Evolutionary conservation across 2,888 invertebrate genomes (phyloP).

Genomic region (Ashinkailepas kermadecensis): DNA sequence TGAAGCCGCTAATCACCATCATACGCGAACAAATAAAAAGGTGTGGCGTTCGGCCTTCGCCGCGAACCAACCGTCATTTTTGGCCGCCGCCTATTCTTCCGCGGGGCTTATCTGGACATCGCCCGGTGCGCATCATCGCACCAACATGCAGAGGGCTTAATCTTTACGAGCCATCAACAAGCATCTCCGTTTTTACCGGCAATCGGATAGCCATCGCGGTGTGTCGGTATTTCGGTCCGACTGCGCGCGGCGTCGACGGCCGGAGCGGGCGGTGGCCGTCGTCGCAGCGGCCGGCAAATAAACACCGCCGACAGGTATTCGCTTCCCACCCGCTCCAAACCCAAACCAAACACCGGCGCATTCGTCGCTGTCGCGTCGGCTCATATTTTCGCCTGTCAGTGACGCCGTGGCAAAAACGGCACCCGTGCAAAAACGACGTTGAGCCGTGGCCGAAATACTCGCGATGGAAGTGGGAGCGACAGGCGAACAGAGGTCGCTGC

Average conservation of each 20-base stretch:
- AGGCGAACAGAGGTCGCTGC: neutral
- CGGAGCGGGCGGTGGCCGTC: neutral
- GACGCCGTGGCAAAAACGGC: neutral
- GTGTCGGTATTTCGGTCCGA: neutral
- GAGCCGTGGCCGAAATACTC: neutral
- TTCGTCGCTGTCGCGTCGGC: slow-evolving; percentile 7
- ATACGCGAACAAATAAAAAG: slow-evolving; percentile 21
- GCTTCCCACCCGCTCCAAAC: neutral
- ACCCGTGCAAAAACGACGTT: neutral
- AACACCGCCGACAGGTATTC: slow-evolving; percentile 19
- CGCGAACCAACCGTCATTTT: slow-evolving; percentile 6
- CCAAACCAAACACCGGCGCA: neutral
- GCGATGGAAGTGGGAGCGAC: neutral
- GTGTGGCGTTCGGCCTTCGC: slow-evolving; percentile 19
- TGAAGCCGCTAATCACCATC: slow-evolving; percentile 16
- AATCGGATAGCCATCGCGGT: slow-evolving; percentile 2
- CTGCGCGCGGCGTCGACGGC: neutral
- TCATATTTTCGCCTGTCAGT: slow-evolving; percentile 19
- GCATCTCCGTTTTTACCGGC: slow-evolving; percentile 15
- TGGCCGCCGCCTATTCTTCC: neutral
- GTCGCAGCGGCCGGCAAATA: neutral
- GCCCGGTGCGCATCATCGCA: neutral
- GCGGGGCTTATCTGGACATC: neutral
- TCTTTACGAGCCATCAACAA: slow-evolving; percentile 17
- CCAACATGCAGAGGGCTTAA: neutral